These are phyloP conservation scores for Melolontha melolontha DNA, from an alignment of 2,888 invertebrate genomes.

Conservation along the genomic window DNA sequence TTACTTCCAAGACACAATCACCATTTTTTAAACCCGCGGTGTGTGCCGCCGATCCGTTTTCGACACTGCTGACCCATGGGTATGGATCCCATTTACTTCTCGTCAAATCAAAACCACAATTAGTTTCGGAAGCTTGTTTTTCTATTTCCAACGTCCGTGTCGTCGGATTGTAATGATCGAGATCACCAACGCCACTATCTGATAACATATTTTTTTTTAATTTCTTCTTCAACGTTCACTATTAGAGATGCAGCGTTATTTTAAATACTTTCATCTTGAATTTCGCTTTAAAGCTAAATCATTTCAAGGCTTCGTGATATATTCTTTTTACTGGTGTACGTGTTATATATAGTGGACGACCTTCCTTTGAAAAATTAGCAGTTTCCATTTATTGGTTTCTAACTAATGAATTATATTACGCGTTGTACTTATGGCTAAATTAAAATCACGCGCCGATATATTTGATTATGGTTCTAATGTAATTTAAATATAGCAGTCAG, in stretches of 20 bases:
- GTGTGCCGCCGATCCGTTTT: constrained; percentile 72
- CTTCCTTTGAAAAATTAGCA: constrained; percentile 50
- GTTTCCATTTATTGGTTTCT: constrained; percentile 35
- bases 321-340: constrained; percentile 12
- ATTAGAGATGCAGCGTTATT: not conserved
- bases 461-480: not conserved
- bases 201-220: constrained; percentile 53
- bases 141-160: constrained; percentile 69
- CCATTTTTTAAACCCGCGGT: constrained; percentile 75
- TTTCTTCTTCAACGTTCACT: constrained; percentile 1
- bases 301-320: constrained; percentile 54
- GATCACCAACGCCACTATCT: constrained; percentile 53
- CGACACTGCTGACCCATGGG: constrained; percentile 81
- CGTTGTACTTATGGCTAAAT: constrained; percentile 5
- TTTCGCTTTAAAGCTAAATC: constrained; percentile 57
- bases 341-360: constrained; percentile 48
- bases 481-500: too few relatives aligned
- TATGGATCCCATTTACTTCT: constrained; percentile 85
- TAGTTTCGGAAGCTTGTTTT: constrained; percentile 69
- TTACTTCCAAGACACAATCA: constrained; percentile 77
- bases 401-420: constrained; percentile 18
- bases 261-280: constrained; percentile 48
- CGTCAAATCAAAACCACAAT: constrained; percentile 79
- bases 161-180: constrained; percentile 56
- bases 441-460: constrained; percentile 9